These are phyloP conservation scores for Lonchura striata DNA, from an alignment of 2,113 vertebrate species.

Conservation along the genomic window DNA sequence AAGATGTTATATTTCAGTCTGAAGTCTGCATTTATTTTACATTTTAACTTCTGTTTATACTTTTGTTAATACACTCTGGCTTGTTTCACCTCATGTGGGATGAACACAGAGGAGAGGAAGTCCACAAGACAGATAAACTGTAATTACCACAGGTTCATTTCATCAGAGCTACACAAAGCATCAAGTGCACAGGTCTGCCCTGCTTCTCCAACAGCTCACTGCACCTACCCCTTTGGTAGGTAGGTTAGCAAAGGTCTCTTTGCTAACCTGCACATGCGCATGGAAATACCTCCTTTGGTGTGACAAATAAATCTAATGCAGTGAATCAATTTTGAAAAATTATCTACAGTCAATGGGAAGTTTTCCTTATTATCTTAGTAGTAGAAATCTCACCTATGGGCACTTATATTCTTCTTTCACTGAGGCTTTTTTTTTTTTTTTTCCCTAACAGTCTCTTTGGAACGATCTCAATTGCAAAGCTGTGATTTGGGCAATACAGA, in stretches of 20 bases:
- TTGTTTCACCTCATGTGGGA: neutral
- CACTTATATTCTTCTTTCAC: neutral
- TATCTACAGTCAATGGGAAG: neutral
- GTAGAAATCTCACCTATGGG: neutral
- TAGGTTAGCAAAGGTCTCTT: too few species aligned
- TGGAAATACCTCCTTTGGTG: neutral
- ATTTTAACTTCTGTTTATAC: neutral
- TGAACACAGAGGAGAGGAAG: slow-evolving; percentile 14
- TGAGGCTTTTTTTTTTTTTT: neutral
- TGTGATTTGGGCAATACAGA: neutral
- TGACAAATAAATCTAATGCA: neutral
- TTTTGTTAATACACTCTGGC: neutral
- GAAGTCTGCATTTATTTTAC: neutral
- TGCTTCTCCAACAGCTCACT: neutral
- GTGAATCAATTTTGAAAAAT: neutral
- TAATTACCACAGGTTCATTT: neutral
- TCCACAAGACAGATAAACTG: neutral
- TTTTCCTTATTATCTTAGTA: neutral
- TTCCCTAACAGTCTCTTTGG: neutral
- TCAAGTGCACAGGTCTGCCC: neutral
- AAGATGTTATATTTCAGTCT: neutral
- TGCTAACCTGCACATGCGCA: neutral
- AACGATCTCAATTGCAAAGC: neutral
- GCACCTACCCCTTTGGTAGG: neutral
- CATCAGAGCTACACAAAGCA: neutral